Percentiles rank a stretch among this genome's conserved stretches.
Evolutionary conservation across 2,888 invertebrate genomes (phyloP).

Genomic region (Drosophila longiperda): DNA sequence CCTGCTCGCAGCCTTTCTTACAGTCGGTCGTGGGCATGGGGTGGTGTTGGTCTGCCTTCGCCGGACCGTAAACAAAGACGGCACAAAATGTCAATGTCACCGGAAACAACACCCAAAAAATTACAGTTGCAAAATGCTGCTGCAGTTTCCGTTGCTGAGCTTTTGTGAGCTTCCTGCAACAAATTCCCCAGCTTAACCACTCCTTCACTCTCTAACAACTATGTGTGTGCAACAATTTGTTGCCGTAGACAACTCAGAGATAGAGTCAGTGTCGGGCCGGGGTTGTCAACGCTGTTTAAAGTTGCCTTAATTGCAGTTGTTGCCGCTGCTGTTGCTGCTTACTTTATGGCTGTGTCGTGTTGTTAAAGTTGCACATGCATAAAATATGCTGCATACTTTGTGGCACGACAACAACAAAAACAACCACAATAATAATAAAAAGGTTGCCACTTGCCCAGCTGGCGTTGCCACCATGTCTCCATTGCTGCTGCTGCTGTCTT

Average conservation of each 20-base stretch:
- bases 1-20: conserved; percentile 22
- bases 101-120: conserved; percentile 80
- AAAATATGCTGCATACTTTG: conserved; percentile 77
- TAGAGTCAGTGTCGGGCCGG: conserved; percentile 71
- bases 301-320: conserved; percentile 75
- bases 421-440: conserved; percentile 2
- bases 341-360: conserved; percentile 65
- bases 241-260: conserved; percentile 57
- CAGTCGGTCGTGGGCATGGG: neutral
- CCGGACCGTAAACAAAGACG: conserved; percentile 56
- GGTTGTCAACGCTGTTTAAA: conserved; percentile 77
- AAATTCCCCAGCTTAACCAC: conserved; percentile 64
- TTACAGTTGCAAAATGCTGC: conserved; percentile 76
- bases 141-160: conserved; percentile 71
- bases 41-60: neutral
- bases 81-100: conserved; percentile 69
- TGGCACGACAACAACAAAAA: conserved; percentile 36
- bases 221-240: conserved; percentile 73
- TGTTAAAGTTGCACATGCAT: conserved; percentile 72
- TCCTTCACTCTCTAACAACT: conserved; percentile 36
- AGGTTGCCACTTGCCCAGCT: conserved; percentile 19
- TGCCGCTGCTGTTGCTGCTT: conserved; percentile 29
- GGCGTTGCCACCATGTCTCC: conserved; percentile 28
- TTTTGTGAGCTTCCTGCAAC: conserved; percentile 66
- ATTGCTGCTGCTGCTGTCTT: conserved; percentile 57